These are phyloP conservation scores for Myiopsitta monachus DNA, from an alignment of 2,113 vertebrate species.

Conservation along the genomic window DNA sequence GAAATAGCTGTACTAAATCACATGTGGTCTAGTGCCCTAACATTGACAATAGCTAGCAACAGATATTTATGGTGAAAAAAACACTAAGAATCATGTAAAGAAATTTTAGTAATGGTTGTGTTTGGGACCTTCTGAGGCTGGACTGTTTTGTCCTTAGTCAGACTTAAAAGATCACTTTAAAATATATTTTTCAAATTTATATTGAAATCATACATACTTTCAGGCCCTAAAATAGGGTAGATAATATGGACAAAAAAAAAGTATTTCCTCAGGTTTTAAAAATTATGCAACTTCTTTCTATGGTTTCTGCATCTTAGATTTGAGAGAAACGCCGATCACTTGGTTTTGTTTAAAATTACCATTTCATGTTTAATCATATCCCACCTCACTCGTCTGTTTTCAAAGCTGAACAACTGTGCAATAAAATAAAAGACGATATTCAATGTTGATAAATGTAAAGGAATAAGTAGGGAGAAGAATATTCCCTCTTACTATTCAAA, in stretches of 20 bases:
- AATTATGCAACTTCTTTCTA: not conserved
- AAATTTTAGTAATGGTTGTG: not conserved
- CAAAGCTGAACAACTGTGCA: not conserved
- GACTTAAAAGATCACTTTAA: not conserved
- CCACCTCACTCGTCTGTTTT: not conserved
- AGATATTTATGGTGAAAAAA: not conserved
- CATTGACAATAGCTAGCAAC: not conserved
- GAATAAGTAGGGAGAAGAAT: not conserved
- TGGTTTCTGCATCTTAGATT: not conserved
- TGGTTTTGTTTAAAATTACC: not conserved
- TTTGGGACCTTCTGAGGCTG: not conserved
- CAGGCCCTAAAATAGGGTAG: not conserved
- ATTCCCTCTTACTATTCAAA: not conserved
- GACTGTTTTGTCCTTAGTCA: not conserved
- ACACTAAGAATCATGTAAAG: not conserved
- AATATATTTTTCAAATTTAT: not conserved
- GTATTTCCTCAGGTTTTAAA: not conserved
- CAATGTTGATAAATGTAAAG: not conserved
- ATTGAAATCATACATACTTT: not conserved
- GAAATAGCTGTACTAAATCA: not conserved
- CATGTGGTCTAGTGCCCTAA: not conserved
- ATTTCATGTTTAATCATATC: not conserved
- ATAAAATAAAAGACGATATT: not conserved
- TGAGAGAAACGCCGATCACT: not conserved
- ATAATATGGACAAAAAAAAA: not conserved